phyloP scores from a whole-genome alignment of 2,113 vertebrate species.

The Oncorhynchus tshawytscha region DNA sequence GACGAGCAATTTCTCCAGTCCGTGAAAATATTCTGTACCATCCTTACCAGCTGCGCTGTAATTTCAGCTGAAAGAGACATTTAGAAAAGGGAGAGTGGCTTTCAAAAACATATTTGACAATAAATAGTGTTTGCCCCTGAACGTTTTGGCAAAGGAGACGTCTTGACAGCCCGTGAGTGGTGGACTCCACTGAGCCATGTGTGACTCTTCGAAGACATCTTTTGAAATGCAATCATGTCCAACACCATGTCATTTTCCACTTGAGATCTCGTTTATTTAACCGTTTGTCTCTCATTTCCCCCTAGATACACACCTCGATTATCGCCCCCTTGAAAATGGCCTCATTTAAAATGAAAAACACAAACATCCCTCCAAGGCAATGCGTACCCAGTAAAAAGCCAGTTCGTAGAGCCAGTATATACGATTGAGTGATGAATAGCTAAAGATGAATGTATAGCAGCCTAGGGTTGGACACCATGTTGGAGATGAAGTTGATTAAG shows the following conservation, averaged over 20 bases:
- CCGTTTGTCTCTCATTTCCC: background rate
- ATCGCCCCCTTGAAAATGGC: background rate
- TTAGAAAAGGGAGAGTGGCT: background rate
- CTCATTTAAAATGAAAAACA: background rate
- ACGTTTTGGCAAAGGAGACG: background rate
- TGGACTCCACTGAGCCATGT: conserved; percentile 1
- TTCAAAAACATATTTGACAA: background rate
- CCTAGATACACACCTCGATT: background rate
- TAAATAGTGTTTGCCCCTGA: background rate
- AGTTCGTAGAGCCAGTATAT: background rate
- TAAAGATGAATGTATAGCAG: background rate
- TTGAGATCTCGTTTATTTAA: background rate
- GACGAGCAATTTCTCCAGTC: background rate
- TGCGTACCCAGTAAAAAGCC: background rate
- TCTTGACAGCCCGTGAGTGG: background rate
- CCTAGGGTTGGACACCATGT: background rate
- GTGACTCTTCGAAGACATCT: background rate
- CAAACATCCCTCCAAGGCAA: background rate
- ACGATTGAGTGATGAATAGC: background rate
- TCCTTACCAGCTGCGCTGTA: background rate
- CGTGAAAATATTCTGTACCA: background rate
- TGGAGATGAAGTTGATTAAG: background rate
- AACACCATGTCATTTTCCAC: conserved; percentile 12
- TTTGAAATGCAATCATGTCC: conserved; percentile 11
- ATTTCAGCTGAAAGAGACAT: conserved; percentile 3